Percentiles rank a stretch among this genome's conserved stretches.
These are phyloP conservation scores for Zonotrichia leucophrys DNA, from an alignment of 2,113 vertebrate species.

Conservation along the genomic window DNA sequence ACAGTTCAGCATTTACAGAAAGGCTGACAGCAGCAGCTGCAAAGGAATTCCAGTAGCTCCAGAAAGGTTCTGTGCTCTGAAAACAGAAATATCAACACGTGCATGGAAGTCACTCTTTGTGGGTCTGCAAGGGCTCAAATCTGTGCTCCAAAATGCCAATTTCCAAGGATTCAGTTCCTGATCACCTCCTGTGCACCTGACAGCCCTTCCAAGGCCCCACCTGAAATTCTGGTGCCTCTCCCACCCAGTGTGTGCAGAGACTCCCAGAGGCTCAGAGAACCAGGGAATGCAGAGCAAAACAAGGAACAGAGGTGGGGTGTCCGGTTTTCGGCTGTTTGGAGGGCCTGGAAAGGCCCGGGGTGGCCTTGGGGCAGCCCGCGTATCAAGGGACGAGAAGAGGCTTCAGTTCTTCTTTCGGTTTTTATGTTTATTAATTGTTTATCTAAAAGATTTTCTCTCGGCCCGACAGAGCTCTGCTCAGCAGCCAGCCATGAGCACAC, in stretches of 20 bases:
- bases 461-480: too few relatives aligned
- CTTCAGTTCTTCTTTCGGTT: too few relatives aligned
- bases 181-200: not conserved
- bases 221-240: fast-evolving
- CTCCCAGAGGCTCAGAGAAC: not conserved
- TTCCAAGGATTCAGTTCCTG: not conserved
- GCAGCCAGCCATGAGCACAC: too few relatives aligned
- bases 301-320: not conserved
- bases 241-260: not conserved
- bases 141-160: not conserved
- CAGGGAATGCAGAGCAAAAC: not conserved
- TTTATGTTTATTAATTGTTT: too few relatives aligned
- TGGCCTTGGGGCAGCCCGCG: too few relatives aligned
- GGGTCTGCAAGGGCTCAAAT: not conserved
- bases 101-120: not conserved
- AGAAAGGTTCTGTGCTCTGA: not conserved
- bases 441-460: too few relatives aligned
- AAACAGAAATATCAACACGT: not conserved
- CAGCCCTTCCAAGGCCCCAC: not conserved
- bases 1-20: not conserved
- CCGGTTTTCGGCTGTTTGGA: too few relatives aligned
- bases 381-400: too few relatives aligned
- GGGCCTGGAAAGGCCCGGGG: too few relatives aligned
- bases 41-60: not conserved
- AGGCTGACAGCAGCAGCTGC: not conserved